A percentile compares a stretch with the other conserved stretches of the same genome.
phyloP scores from a whole-genome alignment of 2,888 invertebrate species.

The Lissocephala sabroskyi region DNA sequence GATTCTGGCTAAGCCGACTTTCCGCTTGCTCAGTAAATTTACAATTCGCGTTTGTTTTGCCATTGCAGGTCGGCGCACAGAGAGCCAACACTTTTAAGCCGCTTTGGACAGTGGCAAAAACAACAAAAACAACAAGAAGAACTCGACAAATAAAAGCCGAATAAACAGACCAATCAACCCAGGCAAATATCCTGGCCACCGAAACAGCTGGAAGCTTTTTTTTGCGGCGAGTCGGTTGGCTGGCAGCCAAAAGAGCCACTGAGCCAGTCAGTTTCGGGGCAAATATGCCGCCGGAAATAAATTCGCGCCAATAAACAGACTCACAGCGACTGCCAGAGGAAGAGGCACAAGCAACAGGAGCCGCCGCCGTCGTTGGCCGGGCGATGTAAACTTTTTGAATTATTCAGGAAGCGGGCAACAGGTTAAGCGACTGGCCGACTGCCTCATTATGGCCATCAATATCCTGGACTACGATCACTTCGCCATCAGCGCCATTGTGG shows the following conservation, averaged over 20 bases:
- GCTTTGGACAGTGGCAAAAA: background rate
- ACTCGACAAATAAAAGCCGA: too few relatives aligned
- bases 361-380: too few relatives aligned
- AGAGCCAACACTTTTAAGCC: too few relatives aligned
- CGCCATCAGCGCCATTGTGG: constrained; percentile 89
- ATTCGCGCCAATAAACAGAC: background rate
- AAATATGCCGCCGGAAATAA: too few relatives aligned
- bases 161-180: too few relatives aligned
- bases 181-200: too few relatives aligned
- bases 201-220: too few relatives aligned
- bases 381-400: constrained; percentile 32
- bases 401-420: constrained; percentile 15
- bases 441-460: constrained; percentile 64
- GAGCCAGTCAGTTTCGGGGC: background rate
- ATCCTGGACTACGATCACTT: constrained; percentile 88
- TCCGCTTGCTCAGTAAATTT: constrained; percentile 10
- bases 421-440: background rate
- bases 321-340: background rate
- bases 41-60: constrained; percentile 32
- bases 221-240: constrained; percentile 13
- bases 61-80: constrained; percentile 21
- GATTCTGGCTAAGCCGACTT: constrained; percentile 2
- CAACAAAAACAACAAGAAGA: constrained; percentile 18
- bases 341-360: constrained; percentile 15
- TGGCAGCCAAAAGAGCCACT: constrained; percentile 15